phyloP scores from a whole-genome alignment of 1,140 invertebrate species.

The Daktulosphaira vitifoliae region DNA sequence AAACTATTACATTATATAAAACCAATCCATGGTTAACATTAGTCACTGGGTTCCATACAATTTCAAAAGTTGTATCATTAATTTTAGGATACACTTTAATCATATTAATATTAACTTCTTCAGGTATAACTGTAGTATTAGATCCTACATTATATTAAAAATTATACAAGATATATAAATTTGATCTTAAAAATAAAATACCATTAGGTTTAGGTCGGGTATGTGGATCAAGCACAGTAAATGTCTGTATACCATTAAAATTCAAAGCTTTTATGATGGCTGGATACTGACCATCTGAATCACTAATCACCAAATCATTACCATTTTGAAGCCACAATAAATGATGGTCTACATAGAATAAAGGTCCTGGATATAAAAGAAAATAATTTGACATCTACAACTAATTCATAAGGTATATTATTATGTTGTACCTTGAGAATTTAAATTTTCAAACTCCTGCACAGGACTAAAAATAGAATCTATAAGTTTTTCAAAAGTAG shows the following conservation, averaged over 20 bases:
- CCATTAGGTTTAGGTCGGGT: conserved; percentile 49
- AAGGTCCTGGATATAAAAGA: conserved; percentile 33
- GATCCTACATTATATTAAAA: neutral
- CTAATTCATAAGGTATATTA: conserved; percentile 8
- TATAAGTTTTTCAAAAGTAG: conserved; percentile 49
- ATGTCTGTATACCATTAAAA: conserved; percentile 55
- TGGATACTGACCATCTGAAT: conserved; percentile 63
- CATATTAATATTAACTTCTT: conserved; percentile 52
- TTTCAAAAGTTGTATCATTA: conserved; percentile 36
- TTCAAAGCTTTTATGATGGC: conserved; percentile 58
- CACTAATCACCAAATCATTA: conserved; percentile 66
- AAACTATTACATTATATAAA: conserved; percentile 72
- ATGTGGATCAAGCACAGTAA: conserved; percentile 62
- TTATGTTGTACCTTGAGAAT: conserved; percentile 45
- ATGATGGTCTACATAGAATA: conserved; percentile 61
- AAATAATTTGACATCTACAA: conserved; percentile 28
- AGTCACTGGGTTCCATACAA: conserved; percentile 64
- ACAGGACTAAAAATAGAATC: neutral
- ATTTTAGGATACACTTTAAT: conserved; percentile 56
- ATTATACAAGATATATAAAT: neutral
- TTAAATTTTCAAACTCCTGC: conserved; percentile 43
- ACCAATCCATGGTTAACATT: conserved; percentile 71
- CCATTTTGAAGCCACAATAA: conserved; percentile 72
- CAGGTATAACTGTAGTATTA: conserved; percentile 55
- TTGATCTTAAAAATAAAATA: conserved; percentile 41